Percentiles rank a stretch among this genome's conserved stretches.
Evolutionary conservation across 2,888 invertebrate species (phyloP).

Genomic region (Melolontha melolontha): DNA sequence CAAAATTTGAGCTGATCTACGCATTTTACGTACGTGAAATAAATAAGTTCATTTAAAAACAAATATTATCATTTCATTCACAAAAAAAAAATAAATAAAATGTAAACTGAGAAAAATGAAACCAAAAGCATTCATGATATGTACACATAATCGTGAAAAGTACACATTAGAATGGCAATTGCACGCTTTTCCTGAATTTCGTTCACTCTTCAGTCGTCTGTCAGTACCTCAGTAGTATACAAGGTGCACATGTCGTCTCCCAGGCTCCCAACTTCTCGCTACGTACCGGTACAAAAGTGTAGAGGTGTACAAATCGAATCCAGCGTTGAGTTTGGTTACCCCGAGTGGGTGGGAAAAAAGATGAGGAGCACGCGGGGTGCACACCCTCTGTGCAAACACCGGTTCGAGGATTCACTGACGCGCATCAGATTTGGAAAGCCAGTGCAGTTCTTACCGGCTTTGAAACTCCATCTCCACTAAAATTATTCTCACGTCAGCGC

Average conservation of each 20-base stretch:
- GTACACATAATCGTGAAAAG: constrained; percentile 25
- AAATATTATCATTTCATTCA: constrained; percentile 1
- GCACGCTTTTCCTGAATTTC: constrained; percentile 28
- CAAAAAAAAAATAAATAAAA: constrained; percentile 19
- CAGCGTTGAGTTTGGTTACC: constrained; percentile 28
- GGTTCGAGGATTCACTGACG: constrained; percentile 53
- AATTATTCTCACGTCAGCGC: constrained; percentile 38
- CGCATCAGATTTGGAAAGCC: constrained; percentile 55
- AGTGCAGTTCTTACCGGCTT: constrained; percentile 49
- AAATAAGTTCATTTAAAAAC: background rate
- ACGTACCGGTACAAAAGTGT: background rate
- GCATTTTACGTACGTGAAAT: too few species aligned
- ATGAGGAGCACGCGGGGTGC: constrained; percentile 42
- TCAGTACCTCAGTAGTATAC: constrained; percentile 17
- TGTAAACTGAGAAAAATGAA: constrained; percentile 2
- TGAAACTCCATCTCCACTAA: constrained; percentile 15
- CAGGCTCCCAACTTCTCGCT: constrained; percentile 43
- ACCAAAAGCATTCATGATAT: background rate
- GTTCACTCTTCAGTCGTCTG: constrained; percentile 19
- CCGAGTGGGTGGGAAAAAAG: constrained; percentile 48
- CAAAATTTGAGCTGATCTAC: too few species aligned
- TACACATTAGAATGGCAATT: constrained; percentile 42
- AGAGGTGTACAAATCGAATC: constrained; percentile 1
- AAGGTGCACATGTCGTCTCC: constrained; percentile 51
- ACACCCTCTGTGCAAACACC: constrained; percentile 55